phyloP scores from a whole-genome alignment of 2,797 vertebrate genomes.

The Cichlasoma orientale region DNA sequence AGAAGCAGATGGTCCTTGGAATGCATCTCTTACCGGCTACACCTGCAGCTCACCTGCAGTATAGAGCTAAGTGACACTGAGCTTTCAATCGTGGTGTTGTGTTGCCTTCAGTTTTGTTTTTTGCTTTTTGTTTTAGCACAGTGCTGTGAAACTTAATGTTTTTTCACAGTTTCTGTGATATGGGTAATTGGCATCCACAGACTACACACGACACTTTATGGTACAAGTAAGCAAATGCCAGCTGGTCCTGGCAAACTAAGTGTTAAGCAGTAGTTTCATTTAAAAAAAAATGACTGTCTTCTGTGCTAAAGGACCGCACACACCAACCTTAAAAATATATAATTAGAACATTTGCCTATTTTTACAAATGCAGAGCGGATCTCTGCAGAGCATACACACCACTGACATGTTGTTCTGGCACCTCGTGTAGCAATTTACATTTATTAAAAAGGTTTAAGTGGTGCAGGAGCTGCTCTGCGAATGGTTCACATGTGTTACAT shows the following conservation, averaged over 20 bases:
- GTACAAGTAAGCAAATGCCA: not conserved
- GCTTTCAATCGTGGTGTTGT: not conserved
- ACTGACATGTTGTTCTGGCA: not conserved
- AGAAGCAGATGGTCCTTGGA: not conserved
- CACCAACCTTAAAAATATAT: not conserved
- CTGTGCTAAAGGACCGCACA: not conserved
- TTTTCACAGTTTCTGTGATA: not conserved
- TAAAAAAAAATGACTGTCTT: not conserved
- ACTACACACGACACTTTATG: not conserved
- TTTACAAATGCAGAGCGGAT: not conserved
- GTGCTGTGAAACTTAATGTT: not conserved
- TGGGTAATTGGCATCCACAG: not conserved
- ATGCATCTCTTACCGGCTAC: not conserved
- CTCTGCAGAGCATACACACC: not conserved
- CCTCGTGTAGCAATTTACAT: not conserved
- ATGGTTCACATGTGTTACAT: conserved; percentile 1
- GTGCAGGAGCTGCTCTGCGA: not conserved
- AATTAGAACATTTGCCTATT: not conserved
- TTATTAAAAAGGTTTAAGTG: not conserved
- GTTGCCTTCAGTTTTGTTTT: not conserved
- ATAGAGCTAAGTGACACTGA: not conserved
- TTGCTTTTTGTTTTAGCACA: not conserved
- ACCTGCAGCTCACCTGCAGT: not conserved
- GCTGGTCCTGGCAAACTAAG: conserved; percentile 1
- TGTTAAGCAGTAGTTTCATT: not conserved